Evolutionary conservation across 1,140 invertebrate species (phyloP).

Genomic region (Heterodera carotae): DNA sequence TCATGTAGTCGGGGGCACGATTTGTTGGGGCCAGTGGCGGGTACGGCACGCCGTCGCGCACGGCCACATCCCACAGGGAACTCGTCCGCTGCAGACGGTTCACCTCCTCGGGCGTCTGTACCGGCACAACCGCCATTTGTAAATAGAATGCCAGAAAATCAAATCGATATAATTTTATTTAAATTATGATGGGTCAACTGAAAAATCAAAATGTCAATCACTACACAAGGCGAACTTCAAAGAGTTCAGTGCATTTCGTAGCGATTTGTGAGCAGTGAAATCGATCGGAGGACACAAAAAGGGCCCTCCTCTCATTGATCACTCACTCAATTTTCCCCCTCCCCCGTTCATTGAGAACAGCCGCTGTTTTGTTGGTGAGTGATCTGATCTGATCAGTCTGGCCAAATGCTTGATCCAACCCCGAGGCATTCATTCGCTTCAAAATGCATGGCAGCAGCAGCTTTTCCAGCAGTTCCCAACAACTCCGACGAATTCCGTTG

Average conservation of each 20-base stretch:
- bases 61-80: constrained; percentile 17
- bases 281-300: background rate
- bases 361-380: background rate
- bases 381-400: too few relatives aligned
- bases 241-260: background rate
- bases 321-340: too few relatives aligned
- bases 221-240: background rate
- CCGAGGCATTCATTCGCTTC: too few relatives aligned
- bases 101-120: constrained; percentile 9
- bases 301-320: too few relatives aligned
- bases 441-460: too few relatives aligned
- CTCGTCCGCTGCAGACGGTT: constrained; percentile 17
- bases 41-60: constrained; percentile 22
- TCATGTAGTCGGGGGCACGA: constrained; percentile 10
- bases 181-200: too few relatives aligned
- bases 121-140: constrained; percentile 15
- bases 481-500: background rate
- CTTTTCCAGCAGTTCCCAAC: too few relatives aligned
- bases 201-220: too few relatives aligned
- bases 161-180: background rate
- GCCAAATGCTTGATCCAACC: too few relatives aligned
- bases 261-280: background rate
- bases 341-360: background rate
- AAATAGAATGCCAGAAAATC: background rate
- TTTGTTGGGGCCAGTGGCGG: constrained; percentile 14